Evolutionary conservation across 2,113 vertebrate genomes (phyloP), one percentile per base, ranked within the genome.

Genomic region (Tympanuchus pallidicinctus): DNA sequence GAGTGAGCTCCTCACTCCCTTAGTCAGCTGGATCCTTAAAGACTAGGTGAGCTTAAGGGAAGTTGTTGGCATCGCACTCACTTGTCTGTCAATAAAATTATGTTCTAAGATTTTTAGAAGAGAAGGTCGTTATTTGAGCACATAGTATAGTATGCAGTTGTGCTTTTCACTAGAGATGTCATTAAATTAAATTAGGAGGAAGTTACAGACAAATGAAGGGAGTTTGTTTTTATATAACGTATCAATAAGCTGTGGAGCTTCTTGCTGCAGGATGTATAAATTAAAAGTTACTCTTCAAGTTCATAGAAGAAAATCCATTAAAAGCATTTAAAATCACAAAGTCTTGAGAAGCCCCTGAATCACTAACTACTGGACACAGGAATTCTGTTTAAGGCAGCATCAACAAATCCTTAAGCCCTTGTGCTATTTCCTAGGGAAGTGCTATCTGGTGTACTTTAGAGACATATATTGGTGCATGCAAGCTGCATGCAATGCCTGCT

Each of bases 151-250:
- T 84, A 66, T 47, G 22, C 30, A 86, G 24, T n/a, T 69, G 6
- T 63, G 52, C 14, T 87, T 89, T 89, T 82, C 40, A 57, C 89
- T 78, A 64, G 52, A 60, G 47, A 16, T 42, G 8, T 72, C 28
- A 32, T 88, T 82, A 79, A 75, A 92, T 71, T 63, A 86, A 95
- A 66, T 77, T 66, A 66, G 25, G 38, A 86, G n/a, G 66, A 74
- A 72, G 52, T 50, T 75, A 13, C 82, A 75, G 43, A 34, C 25
- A 84, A 91, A 92, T 36, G 71, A 64, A 91, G 81, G 36, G n/a
- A 82, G 13, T 9, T 28, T 72, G 56, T 21, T 75, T 84, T 65
- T 19, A 64, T 47, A 30, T 4, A 34, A 22, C 6, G 15, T 28
- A 64, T 60, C 81, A 87, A 70, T 59, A 89, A 79, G 4, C 42